Evolutionary conservation across 2,113 vertebrate genomes (phyloP).

Genomic region (Cervus canadensis): DNA sequence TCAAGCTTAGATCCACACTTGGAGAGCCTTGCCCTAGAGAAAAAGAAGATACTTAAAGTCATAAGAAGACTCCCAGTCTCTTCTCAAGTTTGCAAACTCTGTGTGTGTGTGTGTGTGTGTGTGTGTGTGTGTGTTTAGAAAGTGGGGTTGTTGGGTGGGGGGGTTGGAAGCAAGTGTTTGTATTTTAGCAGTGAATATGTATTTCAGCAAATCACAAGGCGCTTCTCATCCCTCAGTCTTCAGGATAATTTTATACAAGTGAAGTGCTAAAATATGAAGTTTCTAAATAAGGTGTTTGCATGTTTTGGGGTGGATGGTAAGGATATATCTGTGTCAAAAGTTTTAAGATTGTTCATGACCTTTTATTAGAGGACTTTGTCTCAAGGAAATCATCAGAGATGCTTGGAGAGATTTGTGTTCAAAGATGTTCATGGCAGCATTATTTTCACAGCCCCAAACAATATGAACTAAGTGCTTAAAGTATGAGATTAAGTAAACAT

Average conservation of each 20-base stretch:
- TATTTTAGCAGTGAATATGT: background rate
- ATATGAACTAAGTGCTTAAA: background rate
- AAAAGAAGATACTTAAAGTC: background rate
- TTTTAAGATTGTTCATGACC: background rate
- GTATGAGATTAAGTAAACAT: background rate
- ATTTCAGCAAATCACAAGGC: background rate
- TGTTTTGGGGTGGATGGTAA: background rate
- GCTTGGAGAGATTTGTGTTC: background rate
- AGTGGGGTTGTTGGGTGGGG: background rate
- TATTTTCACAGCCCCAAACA: background rate
- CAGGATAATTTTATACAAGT: background rate
- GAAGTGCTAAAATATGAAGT: background rate
- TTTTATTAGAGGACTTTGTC: background rate
- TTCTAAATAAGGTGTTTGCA: background rate
- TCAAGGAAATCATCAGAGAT: slow-evolving; percentile 10
- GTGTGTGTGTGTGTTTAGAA: background rate
- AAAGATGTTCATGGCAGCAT: background rate
- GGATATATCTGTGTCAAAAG: background rate
- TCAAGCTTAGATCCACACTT: background rate
- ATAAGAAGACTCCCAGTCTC: background rate
- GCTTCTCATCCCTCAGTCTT: background rate
- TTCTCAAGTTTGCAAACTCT: background rate
- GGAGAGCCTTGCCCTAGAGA: background rate
- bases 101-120: background rate
- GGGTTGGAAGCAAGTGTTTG: background rate